These are phyloP conservation scores for Cyanoramphus novaezelandiae DNA, from an alignment of 2,113 vertebrate species.

Conservation along the genomic window DNA sequence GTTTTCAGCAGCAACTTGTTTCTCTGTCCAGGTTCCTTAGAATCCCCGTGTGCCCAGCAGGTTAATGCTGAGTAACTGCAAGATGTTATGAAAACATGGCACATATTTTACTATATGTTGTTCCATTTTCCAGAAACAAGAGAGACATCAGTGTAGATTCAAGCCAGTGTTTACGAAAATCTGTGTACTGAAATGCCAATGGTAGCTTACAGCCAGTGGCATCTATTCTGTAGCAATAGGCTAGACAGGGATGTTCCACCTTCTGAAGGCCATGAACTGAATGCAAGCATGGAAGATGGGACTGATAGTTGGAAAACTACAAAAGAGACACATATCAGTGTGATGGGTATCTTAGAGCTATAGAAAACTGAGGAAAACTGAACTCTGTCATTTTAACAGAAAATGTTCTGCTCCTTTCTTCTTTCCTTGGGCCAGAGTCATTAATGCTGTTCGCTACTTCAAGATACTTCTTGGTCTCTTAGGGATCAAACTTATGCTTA, in stretches of 20 bases:
- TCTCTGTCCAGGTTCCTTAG: conserved; percentile 44
- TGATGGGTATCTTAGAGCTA: background rate
- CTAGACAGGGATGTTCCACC: background rate
- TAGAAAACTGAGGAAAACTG: background rate
- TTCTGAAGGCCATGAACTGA: background rate
- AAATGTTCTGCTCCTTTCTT: background rate
- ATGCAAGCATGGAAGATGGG: background rate
- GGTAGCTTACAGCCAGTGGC: background rate
- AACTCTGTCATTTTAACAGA: conserved; percentile 40
- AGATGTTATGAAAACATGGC: conserved; percentile 46
- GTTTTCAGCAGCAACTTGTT: conserved; percentile 59
- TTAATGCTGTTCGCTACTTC: conserved; percentile 47
- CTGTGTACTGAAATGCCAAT: background rate
- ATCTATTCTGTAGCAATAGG: background rate
- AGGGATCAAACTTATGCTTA: conserved; percentile 60
- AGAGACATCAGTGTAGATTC: background rate
- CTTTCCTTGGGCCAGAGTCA: background rate
- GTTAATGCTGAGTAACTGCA: conserved; percentile 64
- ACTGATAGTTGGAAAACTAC: background rate
- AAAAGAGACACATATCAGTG: background rate
- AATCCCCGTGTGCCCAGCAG: conserved; percentile 54
- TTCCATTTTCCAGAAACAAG: background rate
- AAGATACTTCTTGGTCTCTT: conserved; percentile 49
- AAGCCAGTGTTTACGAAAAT: background rate
- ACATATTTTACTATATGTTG: background rate